Evolutionary conservation across 2,888 invertebrate genomes (phyloP), one percentile per base, ranked within the genome.

Genomic region (Folsomia candida): DNA sequence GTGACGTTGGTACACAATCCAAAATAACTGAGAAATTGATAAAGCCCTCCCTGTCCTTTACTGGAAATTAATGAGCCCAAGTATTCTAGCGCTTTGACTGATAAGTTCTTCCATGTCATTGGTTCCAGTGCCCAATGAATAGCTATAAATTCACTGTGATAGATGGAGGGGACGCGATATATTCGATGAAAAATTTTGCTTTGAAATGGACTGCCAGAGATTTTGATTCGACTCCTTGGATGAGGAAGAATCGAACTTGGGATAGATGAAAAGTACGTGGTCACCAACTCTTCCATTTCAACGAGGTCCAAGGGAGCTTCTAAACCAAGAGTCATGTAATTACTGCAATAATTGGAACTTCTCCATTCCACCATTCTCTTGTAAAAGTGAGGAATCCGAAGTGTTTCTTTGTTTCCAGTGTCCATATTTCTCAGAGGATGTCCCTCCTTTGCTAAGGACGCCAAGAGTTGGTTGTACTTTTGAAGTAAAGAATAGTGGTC

Each of bases 391-490:
- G 70, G 67, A 9, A 68, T 68, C 22, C 60, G 25, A 0, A 77
- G 26, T 1, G 75, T 73, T 1, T 25, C 57, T 2, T 65, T 63
- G 37, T 74, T 75, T 1, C 77, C 77, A 51, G 63, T 66, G 26
- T 70, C 69, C 68, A 73, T 73, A 9, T 61, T 63, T 4, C 68
- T n/a, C 22, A 75, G 60, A 11, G 73, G 73, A 59, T 77, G 73
- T 6, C 63, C 66, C 0, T 67, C 57, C 27, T 72, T 75, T 2
- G 69, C 69, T 3, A 71, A 57, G 9, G 70, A 72, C 1, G 26
- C 71, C 54, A 64, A 51, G 11, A 63, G 63, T 29, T 67, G 73
- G 47, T 67, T 75, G 29, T 59, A 73, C 28, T 57, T 77, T n/a
- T n/a, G n/a, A n/a, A n/a, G n/a, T n/a, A n/a, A n/a, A n/a, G n/a